Conservation (phyloP, 2,113 vertebrate genomes). For the Takifugu bimaculatus region DNA sequence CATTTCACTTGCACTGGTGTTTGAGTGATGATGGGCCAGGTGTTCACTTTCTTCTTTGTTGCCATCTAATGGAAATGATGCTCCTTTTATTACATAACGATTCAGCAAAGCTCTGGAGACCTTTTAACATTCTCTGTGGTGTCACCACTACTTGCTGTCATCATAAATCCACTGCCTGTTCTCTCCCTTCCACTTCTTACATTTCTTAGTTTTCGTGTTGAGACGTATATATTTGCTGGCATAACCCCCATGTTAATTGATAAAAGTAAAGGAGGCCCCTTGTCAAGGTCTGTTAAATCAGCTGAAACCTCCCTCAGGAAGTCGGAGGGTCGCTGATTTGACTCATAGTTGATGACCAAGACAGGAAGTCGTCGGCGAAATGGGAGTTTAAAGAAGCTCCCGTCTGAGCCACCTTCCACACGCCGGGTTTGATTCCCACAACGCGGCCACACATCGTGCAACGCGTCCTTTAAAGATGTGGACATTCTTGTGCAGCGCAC, state of each 20-base stretch:
- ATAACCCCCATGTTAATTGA: constrained; percentile 14
- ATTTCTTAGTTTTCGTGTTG: no score
- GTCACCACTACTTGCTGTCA: neutral
- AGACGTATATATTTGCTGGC: no score
- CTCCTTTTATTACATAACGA: no score
- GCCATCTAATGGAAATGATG: no score
- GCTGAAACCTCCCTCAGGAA: constrained; percentile 40
- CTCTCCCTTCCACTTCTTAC: neutral
- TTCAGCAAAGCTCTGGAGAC: no score
- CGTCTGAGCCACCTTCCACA: constrained; percentile 25
- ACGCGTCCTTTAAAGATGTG: constrained; percentile 36
- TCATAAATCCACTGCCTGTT: neutral
- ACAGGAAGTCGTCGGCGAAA: constrained; percentile 24
- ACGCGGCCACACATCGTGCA: constrained; percentile 30
- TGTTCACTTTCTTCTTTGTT: no score
- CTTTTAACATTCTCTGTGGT: no score
- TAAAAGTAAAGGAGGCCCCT: constrained; percentile 28
- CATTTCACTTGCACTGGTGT: no score
- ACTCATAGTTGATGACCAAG: constrained; percentile 48
- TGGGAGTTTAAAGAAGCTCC: constrained; percentile 16
- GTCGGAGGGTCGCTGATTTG: constrained; percentile 35
- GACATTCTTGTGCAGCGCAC: constrained; percentile 3
- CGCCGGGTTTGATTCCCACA: constrained; percentile 38
- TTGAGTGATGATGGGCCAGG: no score
- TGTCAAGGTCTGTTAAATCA: constrained; percentile 53